phyloP scores from a whole-genome alignment of 2,113 vertebrate species.

The Plecturocebus donacophilus region DNA sequence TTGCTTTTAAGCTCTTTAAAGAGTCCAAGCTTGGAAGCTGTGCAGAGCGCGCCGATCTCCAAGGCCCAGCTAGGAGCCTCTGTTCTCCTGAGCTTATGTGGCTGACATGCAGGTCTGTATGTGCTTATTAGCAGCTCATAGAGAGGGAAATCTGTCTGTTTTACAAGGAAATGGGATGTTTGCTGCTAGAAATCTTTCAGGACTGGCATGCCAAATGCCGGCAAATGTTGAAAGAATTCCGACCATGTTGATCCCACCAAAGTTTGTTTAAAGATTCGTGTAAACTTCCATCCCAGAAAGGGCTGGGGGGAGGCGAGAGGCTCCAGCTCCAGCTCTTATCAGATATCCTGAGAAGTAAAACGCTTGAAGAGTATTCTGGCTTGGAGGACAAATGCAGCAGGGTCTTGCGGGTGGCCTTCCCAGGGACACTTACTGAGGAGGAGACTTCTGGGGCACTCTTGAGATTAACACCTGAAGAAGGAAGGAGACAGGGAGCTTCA shows the following conservation, averaged over 20 bases:
- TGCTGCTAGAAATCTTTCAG: background rate
- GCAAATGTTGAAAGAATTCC: background rate
- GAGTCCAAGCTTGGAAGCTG: background rate
- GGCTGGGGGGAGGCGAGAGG: no score
- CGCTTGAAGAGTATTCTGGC: background rate
- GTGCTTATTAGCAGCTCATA: background rate
- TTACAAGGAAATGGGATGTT: background rate
- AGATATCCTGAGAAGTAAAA: background rate
- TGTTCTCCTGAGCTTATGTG: background rate
- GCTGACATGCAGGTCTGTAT: background rate
- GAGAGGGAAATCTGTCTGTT: background rate
- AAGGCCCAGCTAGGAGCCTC: fast-evolving
- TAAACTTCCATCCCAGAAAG: background rate
- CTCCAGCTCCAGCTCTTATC: background rate
- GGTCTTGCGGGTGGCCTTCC: background rate
- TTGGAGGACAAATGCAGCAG: background rate
- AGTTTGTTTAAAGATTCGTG: background rate
- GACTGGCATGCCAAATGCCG: background rate
- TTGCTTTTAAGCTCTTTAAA: background rate
- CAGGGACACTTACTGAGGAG: background rate
- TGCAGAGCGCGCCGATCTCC: background rate
- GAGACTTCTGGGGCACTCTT: background rate
- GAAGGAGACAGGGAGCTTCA: background rate
- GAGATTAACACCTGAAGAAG: background rate
- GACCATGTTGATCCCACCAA: background rate